phyloP scores from a whole-genome alignment of 64 coral and sea anemone species.

The Catalaphyllia jardinei region DNA sequence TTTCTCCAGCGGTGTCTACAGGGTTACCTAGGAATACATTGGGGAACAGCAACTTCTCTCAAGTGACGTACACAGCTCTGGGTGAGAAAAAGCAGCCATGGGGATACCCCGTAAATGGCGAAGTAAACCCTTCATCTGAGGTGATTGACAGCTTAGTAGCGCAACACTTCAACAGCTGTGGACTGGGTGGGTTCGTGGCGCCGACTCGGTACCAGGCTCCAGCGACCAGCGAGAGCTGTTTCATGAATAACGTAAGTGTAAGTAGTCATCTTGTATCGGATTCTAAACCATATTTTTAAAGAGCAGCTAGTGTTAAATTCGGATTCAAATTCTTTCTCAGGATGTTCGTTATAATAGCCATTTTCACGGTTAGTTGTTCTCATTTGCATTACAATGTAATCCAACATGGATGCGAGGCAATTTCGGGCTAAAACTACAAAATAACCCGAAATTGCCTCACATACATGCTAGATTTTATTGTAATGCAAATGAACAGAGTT shows the following conservation, averaged over 20 bases:
- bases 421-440: too few relatives aligned
- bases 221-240: not conserved
- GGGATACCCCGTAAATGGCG: slow-evolving; percentile 46
- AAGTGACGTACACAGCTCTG: slow-evolving; percentile 73
- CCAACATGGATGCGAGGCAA: too few relatives aligned
- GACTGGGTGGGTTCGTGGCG: slow-evolving; percentile 82
- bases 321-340: too few relatives aligned
- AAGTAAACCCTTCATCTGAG: slow-evolving; percentile 75
- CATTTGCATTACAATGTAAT: too few relatives aligned
- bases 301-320: too few relatives aligned
- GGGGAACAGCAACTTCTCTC: slow-evolving; percentile 51
- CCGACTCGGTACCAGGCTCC: slow-evolving; percentile 45
- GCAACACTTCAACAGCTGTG: slow-evolving; percentile 95
- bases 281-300: too few relatives aligned
- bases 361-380: too few relatives aligned
- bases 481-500: too few relatives aligned
- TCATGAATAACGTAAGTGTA: slow-evolving; percentile 29
- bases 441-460: too few relatives aligned
- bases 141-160: slow-evolving; percentile 91
- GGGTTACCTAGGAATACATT: slow-evolving; percentile 30
- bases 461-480: too few relatives aligned
- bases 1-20: slow-evolving; percentile 85
- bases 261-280: not conserved
- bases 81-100: slow-evolving; percentile 57
- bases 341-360: too few relatives aligned